phyloP scores from a whole-genome alignment of 2,888 invertebrate species.

The Drosophila algonquin region DNA sequence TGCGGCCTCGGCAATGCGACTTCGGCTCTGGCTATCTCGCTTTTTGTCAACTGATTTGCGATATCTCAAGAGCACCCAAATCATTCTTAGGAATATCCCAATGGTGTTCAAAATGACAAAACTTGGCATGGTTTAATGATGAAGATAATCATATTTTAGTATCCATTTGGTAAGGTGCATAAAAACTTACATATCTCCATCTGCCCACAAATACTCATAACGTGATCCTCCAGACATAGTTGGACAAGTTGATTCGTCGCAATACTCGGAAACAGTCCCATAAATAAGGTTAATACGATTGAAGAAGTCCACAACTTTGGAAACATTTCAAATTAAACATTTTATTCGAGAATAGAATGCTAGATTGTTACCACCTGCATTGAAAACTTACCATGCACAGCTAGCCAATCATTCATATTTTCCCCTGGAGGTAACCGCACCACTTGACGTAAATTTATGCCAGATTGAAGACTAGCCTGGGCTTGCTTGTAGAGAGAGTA shows the following conservation, averaged over 20 bases:
- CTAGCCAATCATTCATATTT: slow-evolving; percentile 95
- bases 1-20: no score
- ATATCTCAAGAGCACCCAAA: no score
- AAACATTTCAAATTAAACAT: not conserved
- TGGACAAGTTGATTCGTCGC: slow-evolving; percentile 92
- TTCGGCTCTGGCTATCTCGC: no score
- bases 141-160: not conserved
- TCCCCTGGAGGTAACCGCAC: slow-evolving; percentile 93
- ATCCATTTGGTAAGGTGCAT: not conserved
- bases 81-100: no score
- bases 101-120: no score
- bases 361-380: not conserved
- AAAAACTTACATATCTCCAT: slow-evolving; percentile 85
- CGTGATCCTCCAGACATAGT: slow-evolving; percentile 95
- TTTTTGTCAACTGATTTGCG: no score
- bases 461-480: slow-evolving; percentile 94
- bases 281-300: slow-evolving; percentile 96
- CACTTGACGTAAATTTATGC: slow-evolving; percentile 92
- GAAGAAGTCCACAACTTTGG: slow-evolving; percentile 94
- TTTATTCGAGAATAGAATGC: not conserved
- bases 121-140: no score
- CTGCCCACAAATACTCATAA: slow-evolving; percentile 96
- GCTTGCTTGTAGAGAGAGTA: slow-evolving; percentile 95
- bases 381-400: slow-evolving; percentile 88
- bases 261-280: slow-evolving; percentile 94